Evolutionary conservation across 1,140 invertebrate genomes (phyloP).

Genomic region (Zaprionus africanus): DNA sequence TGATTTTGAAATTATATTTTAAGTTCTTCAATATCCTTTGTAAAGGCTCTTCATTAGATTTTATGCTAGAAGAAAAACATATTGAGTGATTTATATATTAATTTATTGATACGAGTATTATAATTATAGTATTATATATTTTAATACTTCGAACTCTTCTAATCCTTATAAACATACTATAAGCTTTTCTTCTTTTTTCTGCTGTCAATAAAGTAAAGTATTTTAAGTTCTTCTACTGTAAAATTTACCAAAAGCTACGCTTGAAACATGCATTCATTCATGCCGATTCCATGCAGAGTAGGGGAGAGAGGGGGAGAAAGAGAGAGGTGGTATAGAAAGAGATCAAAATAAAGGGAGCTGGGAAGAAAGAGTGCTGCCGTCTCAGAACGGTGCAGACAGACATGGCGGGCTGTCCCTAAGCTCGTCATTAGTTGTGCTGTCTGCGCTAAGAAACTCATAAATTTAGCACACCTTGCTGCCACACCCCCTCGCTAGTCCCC

Average conservation of each 20-base stretch:
- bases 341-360: neutral
- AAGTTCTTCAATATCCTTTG: too few species aligned
- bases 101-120: too few species aligned
- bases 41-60: too few species aligned
- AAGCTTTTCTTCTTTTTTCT: too few species aligned
- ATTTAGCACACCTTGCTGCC: constrained; percentile 26
- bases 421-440: constrained; percentile 7
- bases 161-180: too few species aligned
- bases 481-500: neutral
- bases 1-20: too few species aligned
- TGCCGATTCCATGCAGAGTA: neutral
- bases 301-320: neutral
- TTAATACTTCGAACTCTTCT: too few species aligned
- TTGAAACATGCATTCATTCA: neutral
- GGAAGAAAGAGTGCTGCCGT: too few species aligned
- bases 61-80: too few species aligned
- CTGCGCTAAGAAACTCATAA: constrained; percentile 31
- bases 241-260: neutral
- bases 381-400: neutral
- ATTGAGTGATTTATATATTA: too few species aligned
- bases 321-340: neutral
- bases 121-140: too few species aligned
- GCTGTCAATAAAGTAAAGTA: neutral
- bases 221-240: neutral
- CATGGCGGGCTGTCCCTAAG: constrained; percentile 3